Base-by-base conservation (phyloP, 2,888 invertebrate genomes). In the Melikaiella ostensackeni region DNA sequence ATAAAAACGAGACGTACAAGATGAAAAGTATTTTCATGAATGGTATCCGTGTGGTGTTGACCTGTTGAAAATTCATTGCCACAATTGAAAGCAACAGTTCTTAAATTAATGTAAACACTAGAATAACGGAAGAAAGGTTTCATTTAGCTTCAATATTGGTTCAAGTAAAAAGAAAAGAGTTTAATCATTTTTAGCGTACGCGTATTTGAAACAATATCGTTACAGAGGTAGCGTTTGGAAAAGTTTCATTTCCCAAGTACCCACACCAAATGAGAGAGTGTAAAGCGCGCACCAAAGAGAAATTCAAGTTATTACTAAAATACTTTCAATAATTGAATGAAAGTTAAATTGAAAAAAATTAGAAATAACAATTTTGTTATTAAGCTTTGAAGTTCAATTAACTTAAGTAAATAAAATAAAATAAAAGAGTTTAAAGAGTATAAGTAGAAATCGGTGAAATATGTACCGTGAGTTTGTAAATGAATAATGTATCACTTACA, bases 41-140 rank as follows among this genome's bases (percentile, higher is more conserved):
- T 4, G 2, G n/a, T n/a, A 55, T 55, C 8, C 3, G 50, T 55
- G 8, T 55, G 50, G 21, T 21, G 21, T 21, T 55, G 3, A 55
- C 50, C 21, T 55, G 50, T 55, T 55, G 50, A 55, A 55, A 55
- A 21, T 55, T 55, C n/a, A 9, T 55, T 55, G n/a, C 16, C 16
- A 5, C 42, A 46, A 46, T 64, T 21, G 11, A 38, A 21, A 24
- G 64, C 35, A 64, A 64, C 59, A 27, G 64, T 42, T 42, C 24
- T 64, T 64, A 64, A 64, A 64, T 64, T n/a, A 64, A 38, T 24
- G 38, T 42, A 64, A 64, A 64, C 46, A 66, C 27, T 21, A 9
- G 50, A 55, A 21, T 3, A 55, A 3, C 27, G 27, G 27, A 46
- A 46, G 5, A 66, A 24, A 46, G 24, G 24, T 19, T 11, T 21